phyloP scores from a whole-genome alignment of 1,140 invertebrate species.

The Drosophila sulfurigaster region DNA sequence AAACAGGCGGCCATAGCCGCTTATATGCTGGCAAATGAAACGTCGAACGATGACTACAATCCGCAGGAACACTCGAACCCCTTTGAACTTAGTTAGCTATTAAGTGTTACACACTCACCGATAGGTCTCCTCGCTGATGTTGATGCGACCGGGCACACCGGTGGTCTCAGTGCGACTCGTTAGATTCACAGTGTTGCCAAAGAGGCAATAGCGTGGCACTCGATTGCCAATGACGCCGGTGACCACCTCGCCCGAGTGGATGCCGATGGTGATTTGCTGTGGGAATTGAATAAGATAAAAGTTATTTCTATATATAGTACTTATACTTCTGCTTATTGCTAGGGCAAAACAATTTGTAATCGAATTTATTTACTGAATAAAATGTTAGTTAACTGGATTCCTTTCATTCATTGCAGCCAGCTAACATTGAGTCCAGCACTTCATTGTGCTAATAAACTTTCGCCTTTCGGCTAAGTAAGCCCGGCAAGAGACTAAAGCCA shows the following conservation, averaged over 20 bases:
- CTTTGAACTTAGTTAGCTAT: constrained; percentile 43
- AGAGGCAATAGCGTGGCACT: constrained; percentile 98
- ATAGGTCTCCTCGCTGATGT: constrained; percentile 97
- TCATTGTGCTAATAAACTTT: constrained; percentile 78
- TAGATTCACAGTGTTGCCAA: constrained; percentile 98
- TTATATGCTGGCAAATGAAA: constrained; percentile 42
- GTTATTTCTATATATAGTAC: constrained; percentile 14
- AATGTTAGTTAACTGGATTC: not conserved
- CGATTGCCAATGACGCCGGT: constrained; percentile 98
- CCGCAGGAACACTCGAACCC: constrained; percentile 16
- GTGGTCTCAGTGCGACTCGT: constrained; percentile 98
- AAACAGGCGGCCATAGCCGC: constrained; percentile 62
- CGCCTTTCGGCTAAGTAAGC: not conserved
- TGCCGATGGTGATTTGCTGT: constrained; percentile 97
- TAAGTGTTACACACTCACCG: constrained; percentile 87
- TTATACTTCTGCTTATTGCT: not conserved
- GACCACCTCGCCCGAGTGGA: constrained; percentile 98
- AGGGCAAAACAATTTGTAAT: not conserved
- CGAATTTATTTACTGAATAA: constrained; percentile 28
- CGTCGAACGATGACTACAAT: not conserved
- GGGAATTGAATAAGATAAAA: constrained; percentile 12
- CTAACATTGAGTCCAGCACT: constrained; percentile 55
- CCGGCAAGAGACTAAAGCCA: constrained; percentile 40
- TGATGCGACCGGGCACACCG: constrained; percentile 95
- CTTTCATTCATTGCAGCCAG: constrained; percentile 28